Evolutionary conservation across 2,888 invertebrate species (phyloP).

Genomic region (Synanthedon tipuliformis): DNA sequence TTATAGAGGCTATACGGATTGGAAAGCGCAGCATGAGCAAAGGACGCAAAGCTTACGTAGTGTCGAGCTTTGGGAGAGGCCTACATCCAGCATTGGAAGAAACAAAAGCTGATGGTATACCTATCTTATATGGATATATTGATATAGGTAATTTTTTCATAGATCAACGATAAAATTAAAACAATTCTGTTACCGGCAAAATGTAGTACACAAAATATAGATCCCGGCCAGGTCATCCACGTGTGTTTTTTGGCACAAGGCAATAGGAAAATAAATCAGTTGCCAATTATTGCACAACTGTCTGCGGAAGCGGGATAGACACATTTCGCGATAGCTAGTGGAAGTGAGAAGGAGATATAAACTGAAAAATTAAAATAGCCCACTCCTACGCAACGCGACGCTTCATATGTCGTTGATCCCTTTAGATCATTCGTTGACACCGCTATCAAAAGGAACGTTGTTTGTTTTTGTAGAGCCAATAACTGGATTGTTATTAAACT

Average conservation of each 20-base stretch:
- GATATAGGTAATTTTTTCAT: too few species aligned
- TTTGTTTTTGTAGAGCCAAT: too few species aligned
- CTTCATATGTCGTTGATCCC: slow-evolving; percentile 60
- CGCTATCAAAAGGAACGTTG: neutral
- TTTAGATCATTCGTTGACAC: slow-evolving; percentile 21
- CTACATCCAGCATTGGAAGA: too few species aligned
- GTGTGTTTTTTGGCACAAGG: slow-evolving; percentile 54
- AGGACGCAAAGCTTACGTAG: too few species aligned
- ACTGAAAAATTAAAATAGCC: slow-evolving; percentile 51
- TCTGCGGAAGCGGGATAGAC: slow-evolving; percentile 17
- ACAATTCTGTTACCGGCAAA: neutral
- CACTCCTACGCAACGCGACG: slow-evolving; percentile 53
- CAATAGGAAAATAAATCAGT: slow-evolving; percentile 34
- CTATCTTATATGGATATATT: too few species aligned
- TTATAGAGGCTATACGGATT: too few species aligned
- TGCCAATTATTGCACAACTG: slow-evolving; percentile 64
- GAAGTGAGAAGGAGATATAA: slow-evolving; percentile 32
- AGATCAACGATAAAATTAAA: too few species aligned
- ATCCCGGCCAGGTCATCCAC: slow-evolving; percentile 33
- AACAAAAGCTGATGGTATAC: too few species aligned
- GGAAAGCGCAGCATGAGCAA: too few species aligned
- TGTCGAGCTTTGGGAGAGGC: too few species aligned
- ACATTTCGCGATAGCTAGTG: slow-evolving; percentile 12
- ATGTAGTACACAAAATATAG: neutral
- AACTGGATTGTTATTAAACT: too few species aligned